Base-by-base conservation (phyloP, 37 sponge, comb jelly and placozoan species). In the Crambe crambe region DNA sequence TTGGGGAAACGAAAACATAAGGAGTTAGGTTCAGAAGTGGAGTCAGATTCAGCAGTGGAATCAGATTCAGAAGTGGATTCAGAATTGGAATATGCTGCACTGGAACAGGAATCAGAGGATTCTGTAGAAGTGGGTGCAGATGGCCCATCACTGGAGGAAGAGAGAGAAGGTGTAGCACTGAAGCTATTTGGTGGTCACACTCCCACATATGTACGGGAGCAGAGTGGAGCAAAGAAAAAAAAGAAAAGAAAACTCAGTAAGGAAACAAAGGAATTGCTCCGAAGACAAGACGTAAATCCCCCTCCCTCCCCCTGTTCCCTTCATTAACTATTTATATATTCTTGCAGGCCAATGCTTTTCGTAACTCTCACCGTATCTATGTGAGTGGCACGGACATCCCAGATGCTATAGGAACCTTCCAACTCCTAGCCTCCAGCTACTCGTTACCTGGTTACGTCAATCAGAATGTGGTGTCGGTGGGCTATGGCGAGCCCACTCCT, bases 361-460 rank as follows among this genome's bases (percentile, higher is more conserved):
- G 95, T 9, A 91, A 97, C 63, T 70, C 85, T 42, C 87, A 94
- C 54, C 62, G 72, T 36, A 97, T 97, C 68, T 83, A 86, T 66
- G 83, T 94, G 30, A 84, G 62, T 68, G 97, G 97, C 8, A 67
- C 86, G 71, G 97, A 97, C 42, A 68, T 97, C 22, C 94, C 97
- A 18, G 97, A 97, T 73, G 77, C 90, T 10, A 42, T 91, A 35
- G 70, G 42, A 0, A 80, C 56, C 38, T 97, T 97, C 72, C 64
- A 86, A 34, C 73, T 94, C 41, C 78, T 73, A 32, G n/a, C 9
- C 29, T 39, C 74, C 17, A 36, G 21, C 60, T 87, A 94, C 64
- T n/a, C 63, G 21, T 40, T 92, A 25, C 89, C 84, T 20, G 62
- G 72, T 23, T 92, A 89, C 68, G 40, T 95, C 21, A n/a, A 82